A percentile compares a stretch with the other conserved stretches of the same genome.
Conservation (phyloP, 1,140 invertebrate genomes). For the Tetragnatha versicolor region DNA sequence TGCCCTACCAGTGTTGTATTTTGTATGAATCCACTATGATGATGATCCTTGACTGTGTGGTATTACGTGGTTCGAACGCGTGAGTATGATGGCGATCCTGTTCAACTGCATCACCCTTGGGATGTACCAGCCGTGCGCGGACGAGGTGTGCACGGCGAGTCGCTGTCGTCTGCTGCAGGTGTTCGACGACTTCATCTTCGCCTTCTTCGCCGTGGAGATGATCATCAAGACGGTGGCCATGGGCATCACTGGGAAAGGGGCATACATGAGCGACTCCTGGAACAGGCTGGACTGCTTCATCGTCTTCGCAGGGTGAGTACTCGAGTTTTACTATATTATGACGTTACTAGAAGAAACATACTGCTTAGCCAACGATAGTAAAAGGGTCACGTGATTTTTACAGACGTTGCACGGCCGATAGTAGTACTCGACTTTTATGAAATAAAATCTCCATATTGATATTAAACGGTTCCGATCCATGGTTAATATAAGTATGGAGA, state of each 20-base stretch:
- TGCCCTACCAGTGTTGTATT: too few species aligned
- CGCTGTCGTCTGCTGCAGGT: constrained; percentile 90
- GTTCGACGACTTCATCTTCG: constrained; percentile 98
- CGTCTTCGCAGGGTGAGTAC: constrained; percentile 88
- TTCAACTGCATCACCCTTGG: constrained; percentile 98
- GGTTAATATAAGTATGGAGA: too few species aligned
- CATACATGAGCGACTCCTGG: constrained; percentile 97
- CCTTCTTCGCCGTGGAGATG: constrained; percentile 96
- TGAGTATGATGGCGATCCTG: constrained; percentile 97
- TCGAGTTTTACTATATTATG: neutral
- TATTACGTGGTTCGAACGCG: constrained; percentile 95
- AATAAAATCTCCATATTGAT: too few species aligned
- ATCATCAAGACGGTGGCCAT: constrained; percentile 98
- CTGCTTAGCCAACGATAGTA: too few species aligned
- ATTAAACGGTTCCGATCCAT: too few species aligned
- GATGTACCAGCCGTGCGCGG: constrained; percentile 98
- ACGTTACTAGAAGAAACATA: too few species aligned
- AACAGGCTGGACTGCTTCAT: constrained; percentile 99
- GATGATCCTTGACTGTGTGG: constrained; percentile 33
- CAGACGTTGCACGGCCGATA: too few species aligned
- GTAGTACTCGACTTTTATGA: too few species aligned
- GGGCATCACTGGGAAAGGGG: constrained; percentile 92
- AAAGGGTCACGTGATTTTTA: too few species aligned
- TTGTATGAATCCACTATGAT: too few species aligned
- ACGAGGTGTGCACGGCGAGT: constrained; percentile 83